These are phyloP conservation scores for Hirudinaria manillensis DNA, from an alignment of 2,888 invertebrate species.

Conservation along the genomic window DNA sequence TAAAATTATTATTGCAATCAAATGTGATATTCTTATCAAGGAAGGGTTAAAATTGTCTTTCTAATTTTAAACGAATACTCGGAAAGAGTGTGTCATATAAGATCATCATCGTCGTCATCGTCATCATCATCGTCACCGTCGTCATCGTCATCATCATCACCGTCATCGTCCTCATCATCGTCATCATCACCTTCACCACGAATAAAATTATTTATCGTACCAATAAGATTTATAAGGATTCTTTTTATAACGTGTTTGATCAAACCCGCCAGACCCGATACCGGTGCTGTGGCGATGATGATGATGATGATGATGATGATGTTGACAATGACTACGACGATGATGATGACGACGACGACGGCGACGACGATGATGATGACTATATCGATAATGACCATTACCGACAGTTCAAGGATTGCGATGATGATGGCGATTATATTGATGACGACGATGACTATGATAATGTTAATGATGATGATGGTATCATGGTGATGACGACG, in stretches of 20 bases:
- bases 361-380: neutral
- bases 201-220: neutral
- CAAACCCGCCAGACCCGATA: too few relatives aligned
- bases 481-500: constrained; percentile 19
- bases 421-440: too few relatives aligned
- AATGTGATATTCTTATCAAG: too few relatives aligned
- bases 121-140: neutral
- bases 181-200: constrained; percentile 12
- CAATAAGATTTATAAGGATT: too few relatives aligned
- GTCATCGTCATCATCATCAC: neutral
- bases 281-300: constrained; percentile 7
- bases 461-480: constrained; percentile 8
- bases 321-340: neutral
- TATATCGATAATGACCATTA: too few relatives aligned
- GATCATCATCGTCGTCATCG: too few relatives aligned
- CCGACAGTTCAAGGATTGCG: neutral
- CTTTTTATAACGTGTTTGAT: too few relatives aligned
- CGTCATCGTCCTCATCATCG: constrained; percentile 9
- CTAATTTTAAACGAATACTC: too few relatives aligned
- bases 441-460: too few relatives aligned
- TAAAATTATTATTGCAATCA: too few relatives aligned
- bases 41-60: too few relatives aligned
- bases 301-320: constrained; percentile 10
- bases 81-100: too few relatives aligned
- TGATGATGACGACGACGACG: neutral